Evolutionary conservation across 2,113 vertebrate genomes (phyloP).

Genomic region (Anarhynchus alexandrinus): DNA sequence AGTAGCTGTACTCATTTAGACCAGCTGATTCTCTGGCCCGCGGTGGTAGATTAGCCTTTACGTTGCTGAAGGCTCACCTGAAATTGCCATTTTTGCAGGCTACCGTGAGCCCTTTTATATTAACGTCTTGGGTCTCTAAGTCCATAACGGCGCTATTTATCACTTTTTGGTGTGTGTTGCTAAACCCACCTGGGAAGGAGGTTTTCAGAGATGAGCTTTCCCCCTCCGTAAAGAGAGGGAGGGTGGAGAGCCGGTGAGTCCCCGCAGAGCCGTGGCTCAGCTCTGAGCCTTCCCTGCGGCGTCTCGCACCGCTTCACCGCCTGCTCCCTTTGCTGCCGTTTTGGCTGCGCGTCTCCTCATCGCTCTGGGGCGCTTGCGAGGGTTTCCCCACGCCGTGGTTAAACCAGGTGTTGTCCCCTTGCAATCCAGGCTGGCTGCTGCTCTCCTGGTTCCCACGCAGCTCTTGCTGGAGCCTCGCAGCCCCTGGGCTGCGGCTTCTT

Average conservation of each 20-base stretch:
- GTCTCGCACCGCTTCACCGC: accelerated
- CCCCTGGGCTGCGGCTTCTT: background rate
- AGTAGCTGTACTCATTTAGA: background rate
- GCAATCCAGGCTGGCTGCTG: background rate
- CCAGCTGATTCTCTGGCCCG: background rate
- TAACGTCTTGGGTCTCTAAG: accelerated
- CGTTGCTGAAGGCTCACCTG: background rate
- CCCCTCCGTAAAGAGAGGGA: background rate
- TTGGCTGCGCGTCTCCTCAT: background rate
- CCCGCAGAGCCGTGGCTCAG: accelerated
- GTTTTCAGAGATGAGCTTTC: background rate
- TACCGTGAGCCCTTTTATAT: background rate
- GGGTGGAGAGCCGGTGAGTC: background rate
- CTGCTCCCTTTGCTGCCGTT: accelerated
- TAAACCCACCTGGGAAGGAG: background rate
- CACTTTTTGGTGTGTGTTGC: background rate
- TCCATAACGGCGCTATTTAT: accelerated
- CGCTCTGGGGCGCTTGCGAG: background rate
- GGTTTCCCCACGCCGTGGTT: background rate
- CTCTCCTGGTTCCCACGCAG: background rate
- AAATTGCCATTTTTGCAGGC: background rate
- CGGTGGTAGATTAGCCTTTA: background rate
- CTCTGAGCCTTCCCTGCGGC: accelerated
- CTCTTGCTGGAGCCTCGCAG: background rate
- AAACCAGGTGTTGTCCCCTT: background rate